Evolutionary conservation across 2,888 invertebrate genomes (phyloP), one percentile per base, ranked within the genome.

Genomic region (Pristionchus arcanus): DNA sequence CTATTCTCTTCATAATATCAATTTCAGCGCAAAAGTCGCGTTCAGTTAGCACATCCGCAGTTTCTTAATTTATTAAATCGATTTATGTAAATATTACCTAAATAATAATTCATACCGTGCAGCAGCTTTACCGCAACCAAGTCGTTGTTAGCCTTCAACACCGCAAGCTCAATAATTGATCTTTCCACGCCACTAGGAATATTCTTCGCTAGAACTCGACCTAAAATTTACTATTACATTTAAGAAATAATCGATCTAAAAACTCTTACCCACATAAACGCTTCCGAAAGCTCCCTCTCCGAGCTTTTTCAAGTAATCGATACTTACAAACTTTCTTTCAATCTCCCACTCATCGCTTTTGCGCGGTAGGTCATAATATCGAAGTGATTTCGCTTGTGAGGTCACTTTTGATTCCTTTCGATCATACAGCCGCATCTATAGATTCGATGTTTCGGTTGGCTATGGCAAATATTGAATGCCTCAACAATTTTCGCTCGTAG

Each of bases 281-380:
- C 81, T 81, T 42, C 81, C 81, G 28, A 81, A 81, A 2, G 81
- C 81, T 3, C 81, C 81, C 28, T 81, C 49, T 81, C 81, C 81
- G 16, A 81, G 53, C 15, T 49, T 81, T 13, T 16, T 13, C 9
- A 13, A 53, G 28, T 28, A 28, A 21, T 81, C 81, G n/a, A 81
- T 81, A n/a, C 81, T 28, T 15, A 81, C 53, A 28, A 49, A 81
- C 4, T 28, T 49, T 28, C 81, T 42, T n/a, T 53, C 81, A 81
- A 81, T 81, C 28, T 81, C 81, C 81, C 81, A 81, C 0, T 81
- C 81, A 16, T n/a, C n/a, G n/a, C 3, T 28, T 49, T 53, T 49
- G 0, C 5, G 49, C 3, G 81, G 37, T 11, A 81, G 9, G 53
- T 81, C 81, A 28, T 49, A 49, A 28, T 81, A 81, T 28, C 81